phyloP scores from a whole-genome alignment of 1,140 invertebrate genomes.

The Leptopilina clavipes region DNA sequence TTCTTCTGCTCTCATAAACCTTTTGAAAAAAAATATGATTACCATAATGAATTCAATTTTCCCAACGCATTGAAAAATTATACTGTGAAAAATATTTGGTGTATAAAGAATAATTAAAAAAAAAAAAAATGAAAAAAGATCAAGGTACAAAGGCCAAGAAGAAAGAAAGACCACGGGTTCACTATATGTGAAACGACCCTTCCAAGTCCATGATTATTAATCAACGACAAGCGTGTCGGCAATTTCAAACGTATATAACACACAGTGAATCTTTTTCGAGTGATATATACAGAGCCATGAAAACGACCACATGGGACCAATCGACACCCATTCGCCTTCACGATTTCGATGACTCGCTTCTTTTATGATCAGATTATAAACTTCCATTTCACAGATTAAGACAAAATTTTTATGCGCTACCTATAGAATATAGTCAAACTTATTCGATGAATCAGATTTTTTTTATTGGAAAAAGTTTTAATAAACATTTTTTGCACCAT shows the following conservation, averaged over 20 bases:
- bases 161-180: neutral
- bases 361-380: neutral
- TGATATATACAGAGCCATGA: neutral
- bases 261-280: neutral
- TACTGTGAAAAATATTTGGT: too few relatives aligned
- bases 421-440: too few relatives aligned
- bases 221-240: conserved; percentile 31
- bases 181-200: neutral
- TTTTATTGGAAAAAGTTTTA: too few relatives aligned
- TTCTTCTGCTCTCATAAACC: too few relatives aligned
- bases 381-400: neutral
- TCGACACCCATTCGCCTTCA: conserved; percentile 17
- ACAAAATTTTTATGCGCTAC: too few relatives aligned
- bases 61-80: too few relatives aligned
- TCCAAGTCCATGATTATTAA: conserved; percentile 22
- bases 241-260: neutral
- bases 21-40: too few relatives aligned
- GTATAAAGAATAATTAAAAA: neutral
- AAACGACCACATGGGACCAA: conserved; percentile 22
- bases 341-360: neutral
- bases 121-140: neutral
- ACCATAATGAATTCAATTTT: too few relatives aligned
- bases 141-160: neutral
- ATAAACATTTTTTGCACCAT: too few relatives aligned
- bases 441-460: too few relatives aligned